These are phyloP conservation scores for Halcyon senegalensis DNA, from an alignment of 2,113 vertebrate genomes.

Conservation along the genomic window DNA sequence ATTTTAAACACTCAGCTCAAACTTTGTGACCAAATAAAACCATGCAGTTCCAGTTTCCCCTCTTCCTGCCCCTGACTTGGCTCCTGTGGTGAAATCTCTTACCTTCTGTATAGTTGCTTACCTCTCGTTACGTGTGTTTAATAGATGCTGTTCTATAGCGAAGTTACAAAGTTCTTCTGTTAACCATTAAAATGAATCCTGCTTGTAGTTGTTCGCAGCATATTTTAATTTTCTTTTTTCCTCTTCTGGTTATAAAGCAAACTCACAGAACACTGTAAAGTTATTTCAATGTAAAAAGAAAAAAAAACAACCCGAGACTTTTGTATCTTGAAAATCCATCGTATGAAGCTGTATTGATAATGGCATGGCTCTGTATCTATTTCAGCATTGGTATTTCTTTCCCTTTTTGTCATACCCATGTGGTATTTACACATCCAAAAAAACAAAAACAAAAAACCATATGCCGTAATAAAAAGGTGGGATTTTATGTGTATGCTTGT, in stretches of 20 bases:
- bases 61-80: not conserved
- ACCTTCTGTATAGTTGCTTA: conserved; percentile 36
- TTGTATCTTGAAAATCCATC: conserved; percentile 51
- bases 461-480: conserved; percentile 68
- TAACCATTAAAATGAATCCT: conserved; percentile 31
- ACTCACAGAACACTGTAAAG: conserved; percentile 46
- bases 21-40: conserved; percentile 54
- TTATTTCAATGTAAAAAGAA: conserved; percentile 48
- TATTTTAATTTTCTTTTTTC: not conserved
- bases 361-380: conserved; percentile 52
- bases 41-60: conserved; percentile 19
- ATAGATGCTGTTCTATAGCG: conserved; percentile 29
- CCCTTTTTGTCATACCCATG: conserved; percentile 33
- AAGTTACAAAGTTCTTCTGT: conserved; percentile 50
- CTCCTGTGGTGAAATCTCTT: conserved; percentile 50
- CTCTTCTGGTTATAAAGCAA: conserved; percentile 30
- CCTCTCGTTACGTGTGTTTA: conserved; percentile 40
- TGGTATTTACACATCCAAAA: conserved; percentile 26
- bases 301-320: not conserved
- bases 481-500: conserved; percentile 51
- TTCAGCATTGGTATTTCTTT: conserved; percentile 51
- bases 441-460: not conserved
- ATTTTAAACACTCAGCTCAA: conserved; percentile 50
- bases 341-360: conserved; percentile 59
- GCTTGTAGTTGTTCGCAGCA: conserved; percentile 41